A percentile compares a stretch with the other conserved stretches of the same genome.
phyloP scores from a whole-genome alignment of 2,113 vertebrate species.

The Rhadina sibilatrix region DNA sequence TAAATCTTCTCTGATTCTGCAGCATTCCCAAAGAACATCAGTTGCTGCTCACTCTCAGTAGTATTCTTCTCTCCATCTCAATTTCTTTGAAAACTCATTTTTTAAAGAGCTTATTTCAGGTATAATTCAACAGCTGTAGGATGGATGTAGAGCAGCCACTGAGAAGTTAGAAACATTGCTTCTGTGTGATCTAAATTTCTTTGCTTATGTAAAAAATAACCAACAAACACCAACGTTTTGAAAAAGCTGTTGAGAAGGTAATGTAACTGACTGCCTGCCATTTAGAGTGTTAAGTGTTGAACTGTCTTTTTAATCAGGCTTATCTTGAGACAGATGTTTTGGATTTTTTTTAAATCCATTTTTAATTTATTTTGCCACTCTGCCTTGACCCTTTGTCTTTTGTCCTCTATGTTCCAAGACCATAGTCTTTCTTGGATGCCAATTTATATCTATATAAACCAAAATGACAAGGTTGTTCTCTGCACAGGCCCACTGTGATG shows the following conservation, averaged over 20 bases:
- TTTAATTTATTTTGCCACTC: background rate
- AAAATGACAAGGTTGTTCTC: background rate
- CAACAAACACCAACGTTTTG: accelerated
- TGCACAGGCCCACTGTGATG: background rate
- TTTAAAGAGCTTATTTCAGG: background rate
- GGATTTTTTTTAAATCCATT: accelerated
- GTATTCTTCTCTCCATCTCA: background rate
- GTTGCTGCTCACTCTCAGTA: background rate
- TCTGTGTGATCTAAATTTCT: background rate
- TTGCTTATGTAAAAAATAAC: background rate
- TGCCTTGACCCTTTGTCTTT: background rate
- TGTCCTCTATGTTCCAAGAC: background rate
- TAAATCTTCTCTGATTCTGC: background rate
- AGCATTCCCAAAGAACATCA: background rate
- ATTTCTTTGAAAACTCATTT: background rate
- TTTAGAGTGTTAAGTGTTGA: background rate
- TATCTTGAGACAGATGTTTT: background rate
- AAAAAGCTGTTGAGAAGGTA: background rate
- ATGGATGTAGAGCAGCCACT: background rate
- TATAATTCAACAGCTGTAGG: background rate
- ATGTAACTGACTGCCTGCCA: background rate
- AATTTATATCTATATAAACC: background rate
- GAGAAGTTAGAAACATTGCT: background rate
- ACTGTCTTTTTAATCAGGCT: background rate
- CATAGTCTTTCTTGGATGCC: background rate